Conservation (phyloP, 2,113 vertebrate genomes). For the Motacilla tschutschensis region DNA sequence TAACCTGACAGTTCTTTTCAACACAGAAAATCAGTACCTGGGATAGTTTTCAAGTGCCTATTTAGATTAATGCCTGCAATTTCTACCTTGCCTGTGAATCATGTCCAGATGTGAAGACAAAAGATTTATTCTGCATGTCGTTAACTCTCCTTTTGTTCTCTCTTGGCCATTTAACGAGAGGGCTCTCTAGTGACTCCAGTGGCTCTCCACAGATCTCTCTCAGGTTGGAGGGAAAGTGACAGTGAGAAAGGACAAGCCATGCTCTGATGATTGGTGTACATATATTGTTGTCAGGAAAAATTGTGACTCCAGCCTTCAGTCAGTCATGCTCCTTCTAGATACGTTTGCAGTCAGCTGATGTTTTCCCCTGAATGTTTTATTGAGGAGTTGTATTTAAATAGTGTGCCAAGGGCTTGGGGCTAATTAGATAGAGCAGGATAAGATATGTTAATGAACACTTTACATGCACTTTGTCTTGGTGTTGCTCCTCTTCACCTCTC, state of each 20-base stretch:
- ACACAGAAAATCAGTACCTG: slow-evolving; percentile 2
- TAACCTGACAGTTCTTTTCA: background rate
- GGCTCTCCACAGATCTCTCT: slow-evolving; percentile 36
- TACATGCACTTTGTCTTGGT: background rate
- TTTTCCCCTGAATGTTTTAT: background rate
- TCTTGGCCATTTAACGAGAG: slow-evolving; percentile 28
- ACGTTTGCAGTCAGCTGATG: background rate
- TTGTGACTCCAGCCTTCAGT: background rate
- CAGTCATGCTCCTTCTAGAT: background rate
- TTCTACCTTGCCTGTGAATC: slow-evolving; percentile 31
- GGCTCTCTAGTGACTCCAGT: slow-evolving; percentile 59
- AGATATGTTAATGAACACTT: background rate
- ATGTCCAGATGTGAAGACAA: slow-evolving; percentile 40
- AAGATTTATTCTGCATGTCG: slow-evolving; percentile 35
- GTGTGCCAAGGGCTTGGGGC: background rate
- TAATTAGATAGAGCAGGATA: background rate
- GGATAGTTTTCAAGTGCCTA: background rate
- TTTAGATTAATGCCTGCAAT: slow-evolving; percentile 5
- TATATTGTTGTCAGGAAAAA: background rate
- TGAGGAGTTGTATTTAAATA: background rate
- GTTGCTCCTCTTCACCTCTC: background rate
- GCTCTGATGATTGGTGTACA: background rate
- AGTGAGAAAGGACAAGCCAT: background rate
- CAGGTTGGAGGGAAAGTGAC: background rate
- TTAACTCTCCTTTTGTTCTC: slow-evolving; percentile 57